These are phyloP conservation scores for Acropora tenuis DNA, from an alignment of 64 coral and sea anemone species.

Conservation along the genomic window DNA sequence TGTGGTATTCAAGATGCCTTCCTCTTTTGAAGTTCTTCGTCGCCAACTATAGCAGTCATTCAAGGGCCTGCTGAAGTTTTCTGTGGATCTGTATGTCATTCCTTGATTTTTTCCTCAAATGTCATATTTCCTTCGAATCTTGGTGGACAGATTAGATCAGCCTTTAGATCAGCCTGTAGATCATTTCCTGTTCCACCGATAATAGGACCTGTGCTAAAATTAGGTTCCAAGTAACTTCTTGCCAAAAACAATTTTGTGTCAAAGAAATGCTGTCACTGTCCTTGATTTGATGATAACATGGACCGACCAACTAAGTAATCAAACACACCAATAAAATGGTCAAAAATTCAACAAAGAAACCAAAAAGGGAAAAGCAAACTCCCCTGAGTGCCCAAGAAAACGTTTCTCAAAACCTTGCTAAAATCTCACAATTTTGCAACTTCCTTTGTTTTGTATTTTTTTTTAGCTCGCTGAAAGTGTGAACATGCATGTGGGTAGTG, in stretches of 20 bases:
- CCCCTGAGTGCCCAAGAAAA: no score
- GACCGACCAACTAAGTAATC: background rate
- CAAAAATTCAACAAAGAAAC: no score
- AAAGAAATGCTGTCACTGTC: background rate
- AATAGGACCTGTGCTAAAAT: background rate
- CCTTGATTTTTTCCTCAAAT: background rate
- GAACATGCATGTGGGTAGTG: background rate
- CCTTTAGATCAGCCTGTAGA: background rate
- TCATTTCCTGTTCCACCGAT: slow-evolving; percentile 1
- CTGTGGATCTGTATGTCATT: background rate
- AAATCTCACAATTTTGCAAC: no score
- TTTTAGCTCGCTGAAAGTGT: background rate
- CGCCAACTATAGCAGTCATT: background rate
- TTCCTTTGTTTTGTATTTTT: no score
- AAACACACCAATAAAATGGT: background rate
- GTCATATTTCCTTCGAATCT: background rate
- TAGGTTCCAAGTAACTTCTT: background rate
- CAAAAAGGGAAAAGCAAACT: no score
- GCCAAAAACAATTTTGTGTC: background rate
- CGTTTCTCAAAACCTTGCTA: no score
- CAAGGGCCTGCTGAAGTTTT: background rate
- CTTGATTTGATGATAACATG: background rate
- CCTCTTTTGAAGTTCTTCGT: background rate
- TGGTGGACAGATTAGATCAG: background rate
- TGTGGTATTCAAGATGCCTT: background rate